phyloP scores from a whole-genome alignment of 2,113 vertebrate species.

The Bombycilla garrulus region DNA sequence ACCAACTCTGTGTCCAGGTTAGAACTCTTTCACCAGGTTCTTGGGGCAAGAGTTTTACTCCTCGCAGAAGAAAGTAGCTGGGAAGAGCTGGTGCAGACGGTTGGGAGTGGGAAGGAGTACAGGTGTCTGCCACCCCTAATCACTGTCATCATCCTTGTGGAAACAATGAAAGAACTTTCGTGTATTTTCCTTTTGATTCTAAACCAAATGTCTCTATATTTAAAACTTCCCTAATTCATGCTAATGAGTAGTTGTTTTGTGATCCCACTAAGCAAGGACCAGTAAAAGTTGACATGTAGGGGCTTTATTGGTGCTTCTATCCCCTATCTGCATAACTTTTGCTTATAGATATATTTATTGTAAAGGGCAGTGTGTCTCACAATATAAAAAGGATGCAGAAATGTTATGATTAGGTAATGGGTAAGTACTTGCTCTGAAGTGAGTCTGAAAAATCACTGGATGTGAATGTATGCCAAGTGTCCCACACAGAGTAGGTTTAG shows the following conservation, averaged over 20 bases:
- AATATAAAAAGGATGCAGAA: neutral
- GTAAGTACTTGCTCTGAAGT: neutral
- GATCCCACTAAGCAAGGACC: neutral
- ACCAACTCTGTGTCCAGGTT: neutral
- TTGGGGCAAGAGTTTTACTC: neutral
- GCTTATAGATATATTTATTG: neutral
- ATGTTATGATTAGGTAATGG: neutral
- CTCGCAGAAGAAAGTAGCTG: neutral
- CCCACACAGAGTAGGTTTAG: neutral
- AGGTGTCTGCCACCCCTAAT: neutral
- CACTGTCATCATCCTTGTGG: neutral
- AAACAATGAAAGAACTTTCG: neutral
- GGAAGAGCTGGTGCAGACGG: neutral
- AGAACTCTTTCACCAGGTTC: neutral
- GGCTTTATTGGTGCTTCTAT: neutral
- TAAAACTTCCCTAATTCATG: neutral
- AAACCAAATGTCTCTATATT: neutral
- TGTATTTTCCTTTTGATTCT: neutral
- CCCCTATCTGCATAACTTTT: neutral
- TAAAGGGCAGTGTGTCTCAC: neutral
- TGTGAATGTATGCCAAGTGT: neutral
- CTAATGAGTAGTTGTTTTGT: neutral
- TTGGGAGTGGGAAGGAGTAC: neutral
- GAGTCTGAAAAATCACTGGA: neutral
- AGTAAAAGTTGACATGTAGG: neutral